Conservation (phyloP, 30 jellyfish, hydroid and myxozoan genomes). For the Clytia hemisphaerica region DNA sequence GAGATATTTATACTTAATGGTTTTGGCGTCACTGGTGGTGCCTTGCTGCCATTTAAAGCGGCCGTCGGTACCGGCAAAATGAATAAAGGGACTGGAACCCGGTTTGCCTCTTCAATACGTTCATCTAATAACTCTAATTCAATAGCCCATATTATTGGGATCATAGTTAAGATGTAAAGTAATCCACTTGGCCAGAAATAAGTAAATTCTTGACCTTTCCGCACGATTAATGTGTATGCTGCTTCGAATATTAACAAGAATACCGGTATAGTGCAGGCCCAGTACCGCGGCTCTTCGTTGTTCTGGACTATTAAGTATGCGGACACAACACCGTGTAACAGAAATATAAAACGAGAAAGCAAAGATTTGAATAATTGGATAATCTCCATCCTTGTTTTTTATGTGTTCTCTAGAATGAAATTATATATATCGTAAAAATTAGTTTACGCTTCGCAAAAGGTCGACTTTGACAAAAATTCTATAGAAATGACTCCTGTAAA, state of each 20-base stretch:
- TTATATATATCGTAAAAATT: too few species aligned
- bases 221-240: conserved; percentile 46
- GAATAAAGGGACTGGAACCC: neutral
- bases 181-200: conserved; percentile 94
- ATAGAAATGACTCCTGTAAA: too few species aligned
- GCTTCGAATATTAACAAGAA: conserved; percentile 47
- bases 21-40: neutral
- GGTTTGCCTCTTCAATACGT: neutral
- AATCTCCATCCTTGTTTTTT: too few species aligned
- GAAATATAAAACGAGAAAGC: conserved; percentile 42
- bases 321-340: conserved; percentile 52
- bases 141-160: conserved; percentile 69
- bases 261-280: conserved; percentile 45
- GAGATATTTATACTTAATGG: too few species aligned
- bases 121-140: conserved; percentile 50
- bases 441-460: too few species aligned
- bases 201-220: conserved; percentile 64
- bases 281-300: conserved; percentile 19
- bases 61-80: neutral
- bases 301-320: conserved; percentile 35
- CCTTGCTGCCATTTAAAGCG: neutral
- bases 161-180: conserved; percentile 55
- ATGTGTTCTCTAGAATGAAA: too few species aligned
- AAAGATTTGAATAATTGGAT: conserved; percentile 41
- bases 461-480: too few species aligned